Conservation (phyloP, 1,140 invertebrate species). For the Galleria mellonella region DNA sequence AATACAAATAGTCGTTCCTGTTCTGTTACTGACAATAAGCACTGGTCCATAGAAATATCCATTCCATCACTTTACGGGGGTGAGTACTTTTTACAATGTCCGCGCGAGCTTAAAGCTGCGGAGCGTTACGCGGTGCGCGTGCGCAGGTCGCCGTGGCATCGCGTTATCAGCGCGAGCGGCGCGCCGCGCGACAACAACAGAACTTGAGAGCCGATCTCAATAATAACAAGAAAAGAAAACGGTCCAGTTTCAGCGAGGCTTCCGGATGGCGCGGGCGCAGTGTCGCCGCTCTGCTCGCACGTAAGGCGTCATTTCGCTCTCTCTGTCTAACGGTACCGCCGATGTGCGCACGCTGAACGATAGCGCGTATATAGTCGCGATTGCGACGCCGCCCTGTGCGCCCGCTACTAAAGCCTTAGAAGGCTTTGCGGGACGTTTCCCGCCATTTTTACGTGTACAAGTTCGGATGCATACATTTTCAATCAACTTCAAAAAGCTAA, state of each 20-base stretch:
- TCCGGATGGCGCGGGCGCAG: conserved; percentile 59
- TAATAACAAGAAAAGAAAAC: conserved; percentile 75
- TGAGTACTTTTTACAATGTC: no score
- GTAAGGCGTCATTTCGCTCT: conserved; percentile 33
- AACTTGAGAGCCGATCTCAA: conserved; percentile 69
- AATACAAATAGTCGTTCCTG: no score
- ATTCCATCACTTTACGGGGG: conserved; percentile 42
- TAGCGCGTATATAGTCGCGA: conserved; percentile 55
- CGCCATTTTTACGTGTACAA: background rate
- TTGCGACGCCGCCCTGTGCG: conserved; percentile 43
- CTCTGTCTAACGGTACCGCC: conserved; percentile 63
- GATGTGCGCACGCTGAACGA: conserved; percentile 45
- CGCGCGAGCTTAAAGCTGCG: conserved; percentile 56
- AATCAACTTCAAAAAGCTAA: no score
- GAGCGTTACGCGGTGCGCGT: conserved; percentile 40
- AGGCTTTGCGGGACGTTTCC: no score
- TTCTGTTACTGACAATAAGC: background rate
- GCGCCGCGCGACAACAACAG: conserved; percentile 70
- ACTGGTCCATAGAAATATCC: conserved; percentile 33
- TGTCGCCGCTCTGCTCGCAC: conserved; percentile 36
- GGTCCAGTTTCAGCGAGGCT: conserved; percentile 72
- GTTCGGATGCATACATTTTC: background rate
- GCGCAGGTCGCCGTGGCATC: conserved; percentile 59
- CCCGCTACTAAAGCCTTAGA: conserved; percentile 7
- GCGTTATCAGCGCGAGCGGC: conserved; percentile 67